A percentile compares a stretch with the other conserved stretches of the same genome.
phyloP scores from a whole-genome alignment of 2,113 vertebrate genomes.

The Gopherus flavomarginatus region DNA sequence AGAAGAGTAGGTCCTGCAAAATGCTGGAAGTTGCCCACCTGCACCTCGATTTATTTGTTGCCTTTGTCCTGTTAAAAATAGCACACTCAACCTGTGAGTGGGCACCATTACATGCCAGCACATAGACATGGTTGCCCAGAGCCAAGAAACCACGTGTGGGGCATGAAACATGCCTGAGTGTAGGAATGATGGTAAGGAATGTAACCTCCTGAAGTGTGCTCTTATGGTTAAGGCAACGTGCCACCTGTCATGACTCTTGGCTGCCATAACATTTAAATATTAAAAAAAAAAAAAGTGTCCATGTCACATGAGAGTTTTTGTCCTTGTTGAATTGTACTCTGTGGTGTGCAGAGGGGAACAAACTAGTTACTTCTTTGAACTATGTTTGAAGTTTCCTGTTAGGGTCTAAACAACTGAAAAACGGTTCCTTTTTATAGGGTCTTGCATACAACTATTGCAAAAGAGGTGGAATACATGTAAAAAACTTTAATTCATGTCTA shows the following conservation, averaged over 20 bases:
- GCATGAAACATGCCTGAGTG: not conserved
- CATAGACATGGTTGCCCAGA: not conserved
- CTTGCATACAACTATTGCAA: not conserved
- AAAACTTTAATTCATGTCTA: not conserved
- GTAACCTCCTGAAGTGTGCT: not conserved
- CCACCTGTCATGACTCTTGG: conserved; percentile 38
- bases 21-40: not conserved
- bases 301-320: conserved; percentile 33
- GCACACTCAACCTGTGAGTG: not conserved
- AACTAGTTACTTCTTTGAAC: not conserved
- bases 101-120: not conserved
- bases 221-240: conserved; percentile 41
- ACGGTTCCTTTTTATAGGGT: not conserved
- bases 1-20: conserved; percentile 4
- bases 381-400: not conserved
- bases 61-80: not conserved
- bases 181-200: not conserved
- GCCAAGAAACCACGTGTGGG: conserved; percentile 42
- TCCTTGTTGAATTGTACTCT: conserved; percentile 9
- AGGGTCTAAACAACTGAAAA: not conserved
- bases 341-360: fast-evolving
- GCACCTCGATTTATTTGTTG: not conserved
- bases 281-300: conserved; percentile 54
- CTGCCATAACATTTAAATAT: conserved; percentile 39
- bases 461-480: not conserved